Percentiles rank a stretch among this genome's conserved stretches.
Conservation (phyloP, 2,113 vertebrate species). For the Cacatua alba region DNA sequence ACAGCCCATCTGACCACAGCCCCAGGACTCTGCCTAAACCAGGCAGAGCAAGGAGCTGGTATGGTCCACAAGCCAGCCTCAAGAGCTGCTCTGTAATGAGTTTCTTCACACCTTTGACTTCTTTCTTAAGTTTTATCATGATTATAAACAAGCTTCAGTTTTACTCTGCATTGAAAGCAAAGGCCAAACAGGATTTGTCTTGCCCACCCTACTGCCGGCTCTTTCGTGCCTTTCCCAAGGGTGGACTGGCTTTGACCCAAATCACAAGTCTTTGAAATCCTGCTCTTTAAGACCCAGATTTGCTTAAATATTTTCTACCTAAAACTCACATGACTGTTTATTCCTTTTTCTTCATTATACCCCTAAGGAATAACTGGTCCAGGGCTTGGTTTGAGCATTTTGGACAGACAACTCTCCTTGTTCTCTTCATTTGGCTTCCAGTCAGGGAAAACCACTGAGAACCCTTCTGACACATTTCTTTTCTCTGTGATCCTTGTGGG, state of each 20-base stretch:
- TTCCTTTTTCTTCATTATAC: neutral
- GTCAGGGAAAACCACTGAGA: neutral
- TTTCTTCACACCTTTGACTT: neutral
- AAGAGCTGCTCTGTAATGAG: neutral
- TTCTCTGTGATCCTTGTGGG: rapidly evolving
- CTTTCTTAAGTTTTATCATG: neutral
- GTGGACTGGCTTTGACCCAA: neutral
- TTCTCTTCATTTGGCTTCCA: neutral
- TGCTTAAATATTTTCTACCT: neutral
- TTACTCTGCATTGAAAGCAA: neutral
- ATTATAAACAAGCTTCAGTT: neutral
- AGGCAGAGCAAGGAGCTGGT: neutral
- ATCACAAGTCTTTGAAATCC: neutral
- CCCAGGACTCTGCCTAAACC: neutral
- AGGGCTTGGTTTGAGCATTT: neutral
- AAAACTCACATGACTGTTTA: neutral
- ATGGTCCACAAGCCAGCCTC: rapidly evolving
- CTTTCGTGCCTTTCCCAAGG: neutral
- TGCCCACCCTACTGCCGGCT: neutral
- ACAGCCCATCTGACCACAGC: neutral
- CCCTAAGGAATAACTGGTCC: neutral
- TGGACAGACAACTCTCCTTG: neutral
- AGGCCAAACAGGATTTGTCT: neutral
- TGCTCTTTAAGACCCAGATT: neutral
- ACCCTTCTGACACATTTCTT: neutral